phyloP scores from a whole-genome alignment of 2,113 vertebrate genomes.

The Gadus chalcogrammus region DNA sequence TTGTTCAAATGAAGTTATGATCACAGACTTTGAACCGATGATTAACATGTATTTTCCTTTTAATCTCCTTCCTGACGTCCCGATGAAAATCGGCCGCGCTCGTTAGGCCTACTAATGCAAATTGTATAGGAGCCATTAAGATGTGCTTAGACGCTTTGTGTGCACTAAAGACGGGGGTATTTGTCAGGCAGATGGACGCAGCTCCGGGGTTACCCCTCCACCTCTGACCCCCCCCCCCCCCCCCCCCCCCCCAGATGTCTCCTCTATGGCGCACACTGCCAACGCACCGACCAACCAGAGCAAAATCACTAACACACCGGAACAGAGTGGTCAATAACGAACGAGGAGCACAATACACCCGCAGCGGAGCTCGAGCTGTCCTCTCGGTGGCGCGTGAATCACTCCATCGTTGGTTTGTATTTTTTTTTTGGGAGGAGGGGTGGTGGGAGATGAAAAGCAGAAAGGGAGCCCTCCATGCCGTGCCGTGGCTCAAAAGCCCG shows the following conservation, averaged over 20 bases:
- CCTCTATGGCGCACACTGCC: constrained; percentile 49
- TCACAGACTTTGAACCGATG: too few relatives aligned
- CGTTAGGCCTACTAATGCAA: constrained; percentile 52
- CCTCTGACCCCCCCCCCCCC: too few relatives aligned
- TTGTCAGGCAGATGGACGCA: constrained; percentile 85
- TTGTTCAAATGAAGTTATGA: too few relatives aligned
- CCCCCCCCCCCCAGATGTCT: constrained; percentile 87
- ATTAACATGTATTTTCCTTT: constrained; percentile 35
- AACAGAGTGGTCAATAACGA: constrained; percentile 76
- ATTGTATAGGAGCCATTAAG: constrained; percentile 50
- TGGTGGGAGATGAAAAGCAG: constrained; percentile 51
- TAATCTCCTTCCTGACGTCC: constrained; percentile 33
- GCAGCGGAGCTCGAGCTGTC: constrained; percentile 80
- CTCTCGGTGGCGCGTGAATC: constrained; percentile 72
- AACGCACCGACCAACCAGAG: constrained; percentile 47
- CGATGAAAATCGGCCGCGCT: constrained; percentile 19
- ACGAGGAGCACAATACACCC: constrained; percentile 69
- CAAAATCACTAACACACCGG: constrained; percentile 84
- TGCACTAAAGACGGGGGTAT: constrained; percentile 54
- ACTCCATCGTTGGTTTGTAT: constrained; percentile 41
- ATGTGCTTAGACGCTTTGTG: constrained; percentile 50
- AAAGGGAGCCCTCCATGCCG: constrained; percentile 67
- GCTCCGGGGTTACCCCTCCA: constrained; percentile 69
- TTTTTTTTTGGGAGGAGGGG: constrained; percentile 74
- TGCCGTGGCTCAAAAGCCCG: constrained; percentile 67